phyloP scores from a whole-genome alignment of 2,888 invertebrate genomes.

The Rapana venosa region DNA sequence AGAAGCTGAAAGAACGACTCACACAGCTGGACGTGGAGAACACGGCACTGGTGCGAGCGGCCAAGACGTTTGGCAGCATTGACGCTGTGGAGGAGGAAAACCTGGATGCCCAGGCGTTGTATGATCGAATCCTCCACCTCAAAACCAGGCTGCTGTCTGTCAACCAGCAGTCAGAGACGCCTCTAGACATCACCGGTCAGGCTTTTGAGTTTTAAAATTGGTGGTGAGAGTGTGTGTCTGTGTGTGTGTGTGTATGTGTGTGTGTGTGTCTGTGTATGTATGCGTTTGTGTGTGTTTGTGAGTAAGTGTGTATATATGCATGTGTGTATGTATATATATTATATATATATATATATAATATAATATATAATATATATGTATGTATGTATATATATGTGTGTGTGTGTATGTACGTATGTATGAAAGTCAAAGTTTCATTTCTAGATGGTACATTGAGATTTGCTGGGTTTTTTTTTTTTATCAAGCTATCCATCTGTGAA shows the following conservation, averaged over 20 bases:
- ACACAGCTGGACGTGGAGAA: slow-evolving; percentile 78
- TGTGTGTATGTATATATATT: too few relatives aligned
- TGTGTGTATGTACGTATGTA: too few relatives aligned
- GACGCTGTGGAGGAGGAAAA: slow-evolving; percentile 57
- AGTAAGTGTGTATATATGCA: too few relatives aligned
- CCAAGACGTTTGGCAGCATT: slow-evolving; percentile 56
- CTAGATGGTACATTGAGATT: too few relatives aligned
- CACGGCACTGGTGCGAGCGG: slow-evolving; percentile 73
- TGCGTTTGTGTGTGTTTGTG: background rate
- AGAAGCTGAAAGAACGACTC: slow-evolving; percentile 80
- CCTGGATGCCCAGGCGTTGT: slow-evolving; percentile 77
- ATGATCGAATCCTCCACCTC: slow-evolving; percentile 84
- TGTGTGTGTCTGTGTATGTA: background rate
- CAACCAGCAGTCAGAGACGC: slow-evolving; percentile 81
- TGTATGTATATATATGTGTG: too few relatives aligned
- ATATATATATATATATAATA: too few relatives aligned
- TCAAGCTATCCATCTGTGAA: too few relatives aligned
- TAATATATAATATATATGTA: too few relatives aligned
- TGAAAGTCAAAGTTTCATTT: too few relatives aligned
- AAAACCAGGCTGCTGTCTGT: slow-evolving; percentile 83
- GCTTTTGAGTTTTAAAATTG: too few relatives aligned
- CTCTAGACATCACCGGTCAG: slow-evolving; percentile 82
- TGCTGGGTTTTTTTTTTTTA: too few relatives aligned
- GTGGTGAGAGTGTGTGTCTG: background rate
- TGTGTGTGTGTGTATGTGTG: background rate